Base-by-base conservation (phyloP, 2,797 vertebrate genomes). In the Poecilia gillii region DNA sequence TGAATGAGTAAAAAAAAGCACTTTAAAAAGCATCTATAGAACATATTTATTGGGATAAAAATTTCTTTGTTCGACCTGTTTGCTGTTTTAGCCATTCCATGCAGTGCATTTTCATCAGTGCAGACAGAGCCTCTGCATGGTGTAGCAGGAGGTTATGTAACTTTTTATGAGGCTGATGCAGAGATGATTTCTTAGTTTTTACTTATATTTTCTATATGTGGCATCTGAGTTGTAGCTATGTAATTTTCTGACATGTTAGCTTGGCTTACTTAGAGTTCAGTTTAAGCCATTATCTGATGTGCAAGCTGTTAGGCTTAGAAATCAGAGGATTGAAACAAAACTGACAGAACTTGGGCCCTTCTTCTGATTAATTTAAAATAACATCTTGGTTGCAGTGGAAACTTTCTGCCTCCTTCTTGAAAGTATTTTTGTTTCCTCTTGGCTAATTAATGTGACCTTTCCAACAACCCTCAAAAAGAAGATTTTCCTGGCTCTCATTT, bases 361-460 rank as follows among this genome's bases (percentile, higher is more conserved):
- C 31, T 33, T 33, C 5, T 64, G 20, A 70, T 79, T 64, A 66
- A 41, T 13, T 31, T 45, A 82, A 74, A 39, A 33, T 43, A 47
- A 4, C 66, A 11, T 64, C 4, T 59, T 36, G 18, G 43, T 16
- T 41, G 2, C 31, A 73, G 47, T 23, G 76, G 9, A 55, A 82
- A 76, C 12, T 33, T 55, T 39, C 13, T 36, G 55, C 6, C 25
- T 43, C 9, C 46, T 71, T 11, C 41, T 76, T 51, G 53, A 1
- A 74, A 13, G n/a, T 72, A 47, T 11, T 72, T 83, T 28, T 11
- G 4, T 55, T 75, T 33, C 14, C 25, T 59, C n/a, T 73, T 25
- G 41, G 33, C 57, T 80, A 62, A 83, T 46, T 74, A 71, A 31
- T 72, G 49, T 79, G 82, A 59, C 77, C 73, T 87, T 84, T 84